Conservation (phyloP, 2,797 vertebrate genomes). For the Neomorphus geoffroyi region DNA sequence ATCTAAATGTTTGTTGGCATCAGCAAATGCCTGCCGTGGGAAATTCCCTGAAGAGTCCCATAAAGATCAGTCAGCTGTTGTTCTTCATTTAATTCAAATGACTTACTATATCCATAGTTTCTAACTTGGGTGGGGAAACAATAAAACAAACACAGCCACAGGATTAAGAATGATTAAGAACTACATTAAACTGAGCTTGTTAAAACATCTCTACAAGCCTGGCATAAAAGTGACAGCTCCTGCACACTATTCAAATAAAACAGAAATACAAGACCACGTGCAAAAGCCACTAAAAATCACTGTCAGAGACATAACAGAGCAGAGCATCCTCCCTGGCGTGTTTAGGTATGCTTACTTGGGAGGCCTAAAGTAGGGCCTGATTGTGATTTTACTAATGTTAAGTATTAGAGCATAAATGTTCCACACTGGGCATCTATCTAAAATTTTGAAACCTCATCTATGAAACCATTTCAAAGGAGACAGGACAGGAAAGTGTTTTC, state of each 20-base stretch:
- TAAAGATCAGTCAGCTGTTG: background rate
- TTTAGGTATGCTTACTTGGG: background rate
- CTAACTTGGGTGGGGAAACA: background rate
- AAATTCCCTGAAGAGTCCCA: conserved; percentile 17
- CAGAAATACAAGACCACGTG: background rate
- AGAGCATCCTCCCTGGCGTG: background rate
- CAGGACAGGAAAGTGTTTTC: background rate
- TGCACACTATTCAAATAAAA: background rate
- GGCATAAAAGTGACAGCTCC: background rate
- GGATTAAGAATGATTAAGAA: background rate
- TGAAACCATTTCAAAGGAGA: background rate
- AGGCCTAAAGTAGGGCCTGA: background rate
- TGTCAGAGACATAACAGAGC: background rate
- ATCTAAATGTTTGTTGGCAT: background rate
- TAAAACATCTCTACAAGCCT: background rate
- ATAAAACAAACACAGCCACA: background rate
- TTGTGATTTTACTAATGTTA: background rate
- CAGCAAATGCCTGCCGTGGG: background rate
- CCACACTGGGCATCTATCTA: background rate
- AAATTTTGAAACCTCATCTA: background rate
- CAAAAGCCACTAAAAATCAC: background rate
- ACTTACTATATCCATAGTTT: background rate
- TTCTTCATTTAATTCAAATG: background rate
- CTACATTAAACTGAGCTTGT: background rate
- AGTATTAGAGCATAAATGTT: background rate